Base-by-base conservation (phyloP, 2,113 vertebrate species). In the Rhinopomastus cyanomelas region DNA sequence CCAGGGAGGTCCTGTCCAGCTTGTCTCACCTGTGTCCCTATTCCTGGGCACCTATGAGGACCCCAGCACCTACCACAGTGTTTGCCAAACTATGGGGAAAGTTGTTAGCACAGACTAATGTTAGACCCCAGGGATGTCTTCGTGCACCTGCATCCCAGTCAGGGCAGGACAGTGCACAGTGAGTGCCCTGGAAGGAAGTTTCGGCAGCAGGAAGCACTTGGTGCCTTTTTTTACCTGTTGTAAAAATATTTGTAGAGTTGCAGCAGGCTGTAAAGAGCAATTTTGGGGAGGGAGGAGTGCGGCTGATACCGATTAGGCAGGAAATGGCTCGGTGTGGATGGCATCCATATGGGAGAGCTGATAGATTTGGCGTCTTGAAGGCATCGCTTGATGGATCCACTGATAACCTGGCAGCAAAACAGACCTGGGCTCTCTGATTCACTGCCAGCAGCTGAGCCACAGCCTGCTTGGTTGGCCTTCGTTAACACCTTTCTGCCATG, bases 271-370 rank as follows among this genome's bases (percentile, higher is more conserved):
- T 82, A 72, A 88, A 83, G 85, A 90, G 59, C 5, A 9, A 81
- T 69, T 83, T 52, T 37, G 32, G 62, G 37, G 52, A 90, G 80
- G 90, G 87, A 92, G 91, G 88, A 81, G 66, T 7, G 14, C 77
- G 82, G 81, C 92, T 95, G 92, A 90, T 88, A 92, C 81, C 39
- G 60, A 90, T 94, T 94, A 95, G 88, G 91, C 92, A 95, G 96
- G 96, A 97, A 96, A 95, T 94, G 89, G 92, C 87, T 94, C 91
- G 6, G 60, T 0, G 57, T 95, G 87, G 95, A 97, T 96, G 95
- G 93, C 92, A 95, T 96, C 94, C 95, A 95, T 97, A 95, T 94
- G 96, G 93, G 85, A 92, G 87, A 96, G 92, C 90, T 94, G 96
- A 96, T 93, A 91, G 93, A 95, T 96, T 89, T 96, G 96, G 95